Conservation (phyloP, 2,888 invertebrate species). For the Ectemnius continuus region DNA sequence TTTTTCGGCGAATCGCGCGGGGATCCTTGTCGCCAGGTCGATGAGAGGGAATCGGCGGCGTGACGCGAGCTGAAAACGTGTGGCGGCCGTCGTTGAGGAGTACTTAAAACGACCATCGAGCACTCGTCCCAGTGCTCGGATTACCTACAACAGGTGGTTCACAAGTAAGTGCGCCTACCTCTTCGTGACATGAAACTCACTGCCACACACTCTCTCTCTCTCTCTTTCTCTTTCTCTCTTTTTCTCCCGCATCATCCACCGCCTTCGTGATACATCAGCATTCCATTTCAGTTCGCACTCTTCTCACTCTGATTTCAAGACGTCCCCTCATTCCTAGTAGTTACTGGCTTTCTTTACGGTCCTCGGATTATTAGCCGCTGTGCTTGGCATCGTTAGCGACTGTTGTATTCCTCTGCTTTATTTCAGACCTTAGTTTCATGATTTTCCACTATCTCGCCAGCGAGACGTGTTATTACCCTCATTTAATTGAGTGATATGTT, state of each 20-base stretch:
- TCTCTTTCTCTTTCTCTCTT: too few species aligned
- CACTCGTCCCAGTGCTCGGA: slow-evolving; percentile 58
- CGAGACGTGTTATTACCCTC: too few species aligned
- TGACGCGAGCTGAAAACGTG: slow-evolving; percentile 52
- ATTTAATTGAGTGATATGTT: too few species aligned
- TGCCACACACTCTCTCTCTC: too few species aligned
- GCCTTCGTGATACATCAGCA: not conserved
- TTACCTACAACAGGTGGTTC: slow-evolving; percentile 72
- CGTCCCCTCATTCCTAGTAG: not conserved
- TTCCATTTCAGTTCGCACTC: slow-evolving; percentile 1
- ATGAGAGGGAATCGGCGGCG: slow-evolving; percentile 51
- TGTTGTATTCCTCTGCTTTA: too few species aligned
- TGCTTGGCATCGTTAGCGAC: too few species aligned
- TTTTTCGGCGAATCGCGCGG: slow-evolving; percentile 29
- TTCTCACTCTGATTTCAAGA: too few species aligned
- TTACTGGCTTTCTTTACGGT: slow-evolving; percentile 2
- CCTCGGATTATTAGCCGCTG: too few species aligned
- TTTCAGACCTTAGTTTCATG: too few species aligned
- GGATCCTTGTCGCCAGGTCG: slow-evolving; percentile 25
- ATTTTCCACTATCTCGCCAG: too few species aligned
- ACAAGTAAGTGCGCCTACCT: slow-evolving; percentile 61
- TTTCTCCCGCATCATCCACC: too few species aligned
- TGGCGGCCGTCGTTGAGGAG: slow-evolving; percentile 49
- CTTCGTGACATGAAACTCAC: slow-evolving; percentile 1
- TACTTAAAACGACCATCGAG: slow-evolving; percentile 57